phyloP scores from a whole-genome alignment of 2,888 invertebrate species.

The Nephrocerus scutellatus region DNA sequence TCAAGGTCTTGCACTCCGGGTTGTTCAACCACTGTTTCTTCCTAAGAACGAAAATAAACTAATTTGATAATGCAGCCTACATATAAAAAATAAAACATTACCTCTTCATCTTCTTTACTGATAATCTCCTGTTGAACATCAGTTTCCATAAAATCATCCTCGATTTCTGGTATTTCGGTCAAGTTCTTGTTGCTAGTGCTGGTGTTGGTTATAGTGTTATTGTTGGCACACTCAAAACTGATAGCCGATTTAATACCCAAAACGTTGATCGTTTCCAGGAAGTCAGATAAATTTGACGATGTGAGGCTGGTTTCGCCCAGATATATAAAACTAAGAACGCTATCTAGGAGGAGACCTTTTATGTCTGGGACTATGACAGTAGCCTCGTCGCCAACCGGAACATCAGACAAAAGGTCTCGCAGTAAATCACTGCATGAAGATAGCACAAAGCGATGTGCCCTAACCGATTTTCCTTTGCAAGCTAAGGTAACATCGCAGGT shows the following conservation, averaged over 20 bases:
- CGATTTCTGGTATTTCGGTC: conserved; percentile 32
- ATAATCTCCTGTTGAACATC: conserved; percentile 19
- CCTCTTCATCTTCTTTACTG: conserved; percentile 21
- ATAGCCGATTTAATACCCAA: conserved; percentile 46
- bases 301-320: conserved; percentile 42
- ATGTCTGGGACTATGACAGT: conserved; percentile 45
- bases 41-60: conserved; percentile 15
- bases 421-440: conserved; percentile 44
- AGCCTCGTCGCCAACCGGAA: conserved; percentile 37
- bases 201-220: no score
- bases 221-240: conserved; percentile 45
- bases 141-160: conserved; percentile 35
- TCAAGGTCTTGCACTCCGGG: conserved; percentile 33
- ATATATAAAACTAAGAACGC: conserved; percentile 43
- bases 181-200: conserved; percentile 18
- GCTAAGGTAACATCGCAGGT: conserved; percentile 42
- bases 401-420: conserved; percentile 36
- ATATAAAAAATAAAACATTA: background rate
- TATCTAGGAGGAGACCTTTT: conserved; percentile 37
- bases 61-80: background rate
- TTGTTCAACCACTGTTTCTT: conserved; percentile 21
- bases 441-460: conserved; percentile 43
- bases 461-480: conserved; percentile 38
- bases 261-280: conserved; percentile 43
- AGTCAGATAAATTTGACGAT: conserved; percentile 41